Base-by-base conservation (phyloP, 2,888 invertebrate species). In the Drosophila emarginata region DNA sequence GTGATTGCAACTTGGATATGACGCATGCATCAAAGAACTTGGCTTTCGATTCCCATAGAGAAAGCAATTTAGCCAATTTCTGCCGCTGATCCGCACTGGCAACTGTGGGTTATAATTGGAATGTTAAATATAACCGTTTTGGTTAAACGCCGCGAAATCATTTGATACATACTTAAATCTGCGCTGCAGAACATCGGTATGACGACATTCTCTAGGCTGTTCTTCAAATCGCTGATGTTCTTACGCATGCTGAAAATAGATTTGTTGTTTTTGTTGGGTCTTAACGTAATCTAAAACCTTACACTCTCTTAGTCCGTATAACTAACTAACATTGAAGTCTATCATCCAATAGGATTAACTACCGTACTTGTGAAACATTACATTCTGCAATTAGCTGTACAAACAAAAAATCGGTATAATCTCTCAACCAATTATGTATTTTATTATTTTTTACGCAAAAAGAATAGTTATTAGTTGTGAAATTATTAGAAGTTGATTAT, bases 141-240 rank as follows among this genome's bases (percentile, higher is more conserved):
- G 14, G 59, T 60, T 9, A 11, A 45, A 53, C 28, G 14, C 40
- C 21, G 18, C 28, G n/a, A 9, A 36, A 59, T 40, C 5, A 1
- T 53, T 63, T 45, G 45, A 60, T 64, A 79, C 93, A 93, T 94
- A 92, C 95, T 95, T 91, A 96, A 94, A 91, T 96, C 95, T 80
- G 98, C 96, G 92, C 97, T 97, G 93, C 98, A 98, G 94, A 98
- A 99, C 96, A 99, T 97, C 87, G 99, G 98, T 89, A 99, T 97
- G 87, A 99, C 98, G 89, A 98, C 97, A 91, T 95, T 95, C 93
- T 98, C 98, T 93, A 99, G 94, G 90, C 97, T 96, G 93, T 96
- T 96, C 93, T 98, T 97, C 92, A 99, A 94, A 91, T 97, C 97
- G 92, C 96, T 96, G 72, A 97, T 96, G 93, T 97, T 97, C 94